Conservation (phyloP, 2,797 vertebrate genomes). For the Numenius phaeopus region DNA sequence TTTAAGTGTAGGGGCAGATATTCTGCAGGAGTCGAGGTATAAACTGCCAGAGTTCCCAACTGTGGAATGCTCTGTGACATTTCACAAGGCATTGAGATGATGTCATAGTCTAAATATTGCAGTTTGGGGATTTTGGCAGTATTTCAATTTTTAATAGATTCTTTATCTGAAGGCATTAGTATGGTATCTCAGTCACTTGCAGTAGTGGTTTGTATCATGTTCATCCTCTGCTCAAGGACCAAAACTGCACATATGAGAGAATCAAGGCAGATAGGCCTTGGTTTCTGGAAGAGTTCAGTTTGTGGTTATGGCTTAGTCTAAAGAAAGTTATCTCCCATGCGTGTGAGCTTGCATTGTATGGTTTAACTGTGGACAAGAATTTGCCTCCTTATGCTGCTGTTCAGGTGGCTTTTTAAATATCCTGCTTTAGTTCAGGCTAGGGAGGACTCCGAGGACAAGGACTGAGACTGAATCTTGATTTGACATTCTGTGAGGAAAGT, state of each 20-base stretch:
- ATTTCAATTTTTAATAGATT: background rate
- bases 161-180: background rate
- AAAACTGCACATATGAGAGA: background rate
- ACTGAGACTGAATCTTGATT: background rate
- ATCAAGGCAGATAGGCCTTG: background rate
- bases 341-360: background rate
- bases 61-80: background rate
- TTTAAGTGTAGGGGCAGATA: background rate
- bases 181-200: background rate
- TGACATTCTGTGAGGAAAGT: background rate
- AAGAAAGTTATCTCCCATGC: background rate
- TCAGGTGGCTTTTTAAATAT: background rate
- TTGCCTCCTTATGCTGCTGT: background rate
- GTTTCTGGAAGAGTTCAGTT: background rate
- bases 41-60: background rate
- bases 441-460: background rate
- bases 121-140: background rate
- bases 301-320: background rate
- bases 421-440: background rate
- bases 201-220: background rate
- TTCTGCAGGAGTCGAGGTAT: background rate
- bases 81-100: background rate
- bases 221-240: background rate
- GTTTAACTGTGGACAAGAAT: background rate
- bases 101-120: background rate